A percentile compares a stretch with the other conserved stretches of the same genome.
Conservation (phyloP, 2,888 invertebrate genomes). For the Itoplectis maculator region DNA sequence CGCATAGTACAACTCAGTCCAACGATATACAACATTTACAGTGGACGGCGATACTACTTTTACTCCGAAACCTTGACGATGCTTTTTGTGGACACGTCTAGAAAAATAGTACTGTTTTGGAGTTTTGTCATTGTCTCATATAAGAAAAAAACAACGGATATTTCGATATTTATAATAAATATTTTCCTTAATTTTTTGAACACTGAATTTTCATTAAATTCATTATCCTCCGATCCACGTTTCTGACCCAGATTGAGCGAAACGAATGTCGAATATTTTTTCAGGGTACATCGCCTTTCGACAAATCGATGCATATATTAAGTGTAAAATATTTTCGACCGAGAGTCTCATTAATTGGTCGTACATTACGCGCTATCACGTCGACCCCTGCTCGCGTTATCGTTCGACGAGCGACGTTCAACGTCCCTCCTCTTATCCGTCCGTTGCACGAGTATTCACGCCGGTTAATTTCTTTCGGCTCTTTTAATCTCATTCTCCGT, state of each 20-base stretch:
- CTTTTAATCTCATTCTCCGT: conserved; percentile 28
- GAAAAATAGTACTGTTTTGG: neutral
- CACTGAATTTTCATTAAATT: neutral
- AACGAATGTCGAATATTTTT: neutral
- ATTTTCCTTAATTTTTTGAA: no score
- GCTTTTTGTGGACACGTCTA: neutral
- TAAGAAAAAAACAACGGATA: no score
- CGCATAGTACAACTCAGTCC: neutral
- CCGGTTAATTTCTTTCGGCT: conserved; percentile 23
- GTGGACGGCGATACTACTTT: neutral
- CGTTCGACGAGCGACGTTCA: neutral
- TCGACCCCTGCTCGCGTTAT: conserved; percentile 37
- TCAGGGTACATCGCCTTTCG: neutral
- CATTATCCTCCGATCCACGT: neutral
- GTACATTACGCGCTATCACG: conserved; percentile 12
- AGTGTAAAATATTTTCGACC: neutral
- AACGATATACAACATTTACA: neutral
- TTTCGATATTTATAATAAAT: no score
- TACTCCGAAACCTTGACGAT: neutral
- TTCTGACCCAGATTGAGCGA: neutral
- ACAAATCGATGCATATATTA: neutral
- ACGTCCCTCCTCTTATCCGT: conserved; percentile 12
- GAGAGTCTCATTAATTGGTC: conserved; percentile 28
- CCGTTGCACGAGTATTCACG: conserved; percentile 34
- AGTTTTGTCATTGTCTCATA: no score